A percentile compares a stretch with the other conserved stretches of the same genome.
These are phyloP conservation scores for Naso thynnoides DNA, from an alignment of 2,797 vertebrate species.

Conservation along the genomic window DNA sequence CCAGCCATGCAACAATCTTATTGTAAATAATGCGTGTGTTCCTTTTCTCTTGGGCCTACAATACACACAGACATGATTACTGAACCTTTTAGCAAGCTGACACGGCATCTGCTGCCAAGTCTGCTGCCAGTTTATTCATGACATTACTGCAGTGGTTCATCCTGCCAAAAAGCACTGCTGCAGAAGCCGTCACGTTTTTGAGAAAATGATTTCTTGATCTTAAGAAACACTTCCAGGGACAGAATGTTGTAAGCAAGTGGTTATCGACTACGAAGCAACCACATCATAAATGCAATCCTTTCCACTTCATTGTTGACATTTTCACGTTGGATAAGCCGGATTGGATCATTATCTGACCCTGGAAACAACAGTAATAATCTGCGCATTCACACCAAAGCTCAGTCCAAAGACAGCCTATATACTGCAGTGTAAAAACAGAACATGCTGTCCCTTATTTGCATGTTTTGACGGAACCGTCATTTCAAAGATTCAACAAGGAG, in stretches of 20 bases:
- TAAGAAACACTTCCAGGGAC: background rate
- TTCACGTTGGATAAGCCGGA: too few relatives aligned
- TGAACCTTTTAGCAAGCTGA: conserved; percentile 4
- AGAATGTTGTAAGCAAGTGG: background rate
- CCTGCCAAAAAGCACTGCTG: background rate
- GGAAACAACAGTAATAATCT: background rate
- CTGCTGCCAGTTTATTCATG: conserved; percentile 1
- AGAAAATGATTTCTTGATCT: background rate
- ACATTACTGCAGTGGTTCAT: background rate
- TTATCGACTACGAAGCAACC: background rate
- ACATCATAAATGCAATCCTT: background rate
- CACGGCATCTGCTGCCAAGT: background rate
- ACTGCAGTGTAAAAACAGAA: background rate
- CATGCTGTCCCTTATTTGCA: background rate
- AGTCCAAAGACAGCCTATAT: background rate
- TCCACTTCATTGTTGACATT: background rate
- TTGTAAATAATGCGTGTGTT: background rate
- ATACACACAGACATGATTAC: background rate
- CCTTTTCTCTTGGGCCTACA: too few relatives aligned
- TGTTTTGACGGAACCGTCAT: conserved; percentile 12
- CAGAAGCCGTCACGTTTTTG: background rate
- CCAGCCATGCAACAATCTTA: background rate
- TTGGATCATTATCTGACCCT: background rate
- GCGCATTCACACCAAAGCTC: background rate
- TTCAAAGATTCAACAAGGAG: too few relatives aligned